Conservation (phyloP, 2,113 vertebrate species). For the Struthio camelus region DNA sequence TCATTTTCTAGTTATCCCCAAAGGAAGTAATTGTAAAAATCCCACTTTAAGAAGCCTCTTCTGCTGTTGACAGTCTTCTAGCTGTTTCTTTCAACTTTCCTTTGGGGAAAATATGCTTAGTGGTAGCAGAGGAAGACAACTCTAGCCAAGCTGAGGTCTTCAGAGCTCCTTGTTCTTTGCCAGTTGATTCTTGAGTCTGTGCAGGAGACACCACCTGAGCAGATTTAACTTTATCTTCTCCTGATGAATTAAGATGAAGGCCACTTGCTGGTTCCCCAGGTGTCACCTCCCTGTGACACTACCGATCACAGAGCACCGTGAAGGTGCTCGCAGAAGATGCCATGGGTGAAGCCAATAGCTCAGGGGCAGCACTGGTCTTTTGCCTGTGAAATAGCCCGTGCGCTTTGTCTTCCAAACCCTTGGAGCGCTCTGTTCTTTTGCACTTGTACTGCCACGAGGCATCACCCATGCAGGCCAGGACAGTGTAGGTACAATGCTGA, state of each 20-base stretch:
- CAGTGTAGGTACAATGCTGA: no score
- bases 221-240: background rate
- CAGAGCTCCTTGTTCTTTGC: background rate
- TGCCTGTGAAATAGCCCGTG: background rate
- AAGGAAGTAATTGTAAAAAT: background rate
- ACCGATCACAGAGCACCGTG: background rate
- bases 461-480: no score
- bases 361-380: background rate
- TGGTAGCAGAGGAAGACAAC: background rate
- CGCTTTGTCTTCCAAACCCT: background rate
- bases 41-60: background rate
- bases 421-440: no score
- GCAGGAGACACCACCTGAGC: background rate
- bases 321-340: background rate
- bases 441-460: no score
- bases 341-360: background rate
- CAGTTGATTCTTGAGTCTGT: background rate
- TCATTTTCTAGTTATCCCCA: background rate
- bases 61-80: background rate
- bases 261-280: background rate
- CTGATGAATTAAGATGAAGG: background rate
- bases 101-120: background rate
- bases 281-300: background rate
- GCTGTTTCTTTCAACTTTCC: background rate
- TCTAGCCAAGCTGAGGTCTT: background rate